Evolutionary conservation across 2,113 vertebrate species (phyloP).

Genomic region (Eretmochelys imbricata): DNA sequence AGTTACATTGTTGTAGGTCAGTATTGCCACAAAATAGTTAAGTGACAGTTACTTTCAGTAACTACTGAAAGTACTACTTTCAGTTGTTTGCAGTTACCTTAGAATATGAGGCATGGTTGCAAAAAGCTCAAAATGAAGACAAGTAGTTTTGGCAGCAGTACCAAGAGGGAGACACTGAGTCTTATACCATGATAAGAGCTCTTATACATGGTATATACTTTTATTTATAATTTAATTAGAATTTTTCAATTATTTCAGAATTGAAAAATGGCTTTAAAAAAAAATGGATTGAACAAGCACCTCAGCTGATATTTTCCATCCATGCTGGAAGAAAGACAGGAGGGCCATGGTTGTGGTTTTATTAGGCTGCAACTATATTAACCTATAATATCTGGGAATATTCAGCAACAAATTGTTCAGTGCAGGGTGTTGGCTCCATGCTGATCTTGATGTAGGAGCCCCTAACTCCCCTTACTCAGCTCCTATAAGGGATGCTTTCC

Average conservation of each 20-base stretch:
- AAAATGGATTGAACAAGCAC: not conserved
- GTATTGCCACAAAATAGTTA: not conserved
- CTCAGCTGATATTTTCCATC: not conserved
- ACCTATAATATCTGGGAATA: not conserved
- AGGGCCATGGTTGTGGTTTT: not conserved
- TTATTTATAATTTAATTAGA: not conserved
- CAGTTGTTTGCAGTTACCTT: not conserved
- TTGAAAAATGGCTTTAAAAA: not conserved
- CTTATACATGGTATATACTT: not conserved
- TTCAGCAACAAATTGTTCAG: not conserved
- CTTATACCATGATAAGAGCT: not conserved
- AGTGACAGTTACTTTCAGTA: not conserved
- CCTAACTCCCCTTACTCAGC: too few species aligned
- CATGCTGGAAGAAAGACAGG: not conserved
- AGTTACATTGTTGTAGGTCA: not conserved
- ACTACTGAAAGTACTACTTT: too few species aligned
- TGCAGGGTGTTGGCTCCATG: not conserved
- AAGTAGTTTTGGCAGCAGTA: not conserved
- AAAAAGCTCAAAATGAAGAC: not conserved
- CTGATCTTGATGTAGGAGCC: not conserved
- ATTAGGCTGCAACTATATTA: not conserved
- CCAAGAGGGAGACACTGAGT: not conserved
- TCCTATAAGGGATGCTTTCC: not conserved
- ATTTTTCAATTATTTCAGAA: not conserved
- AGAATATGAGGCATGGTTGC: not conserved